phyloP scores from a whole-genome alignment of 2,888 invertebrate genomes.

The Torymus aiolomorphi region DNA sequence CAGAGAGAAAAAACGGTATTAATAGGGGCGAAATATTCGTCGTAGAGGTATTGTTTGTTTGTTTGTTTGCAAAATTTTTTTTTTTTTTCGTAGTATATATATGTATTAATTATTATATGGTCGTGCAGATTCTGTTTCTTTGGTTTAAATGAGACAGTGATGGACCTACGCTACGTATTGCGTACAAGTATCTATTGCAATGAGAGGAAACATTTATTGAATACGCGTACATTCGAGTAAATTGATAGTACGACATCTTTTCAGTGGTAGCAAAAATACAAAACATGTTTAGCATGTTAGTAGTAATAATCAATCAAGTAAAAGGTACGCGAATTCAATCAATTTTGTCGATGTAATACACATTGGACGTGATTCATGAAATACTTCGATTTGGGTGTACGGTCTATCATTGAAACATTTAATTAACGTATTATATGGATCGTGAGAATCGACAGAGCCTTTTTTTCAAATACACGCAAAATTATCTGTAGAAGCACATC shows the following conservation, averaged over 20 bases:
- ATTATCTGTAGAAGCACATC: too few species aligned
- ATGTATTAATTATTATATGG: constrained; percentile 25
- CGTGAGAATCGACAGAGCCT: constrained; percentile 18
- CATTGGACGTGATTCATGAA: background rate
- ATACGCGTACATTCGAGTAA: too few species aligned
- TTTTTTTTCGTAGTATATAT: constrained; percentile 25
- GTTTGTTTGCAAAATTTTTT: background rate
- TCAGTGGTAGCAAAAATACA: too few species aligned
- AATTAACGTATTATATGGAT: background rate
- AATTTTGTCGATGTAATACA: background rate
- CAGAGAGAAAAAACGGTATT: constrained; percentile 53
- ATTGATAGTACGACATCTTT: too few species aligned
- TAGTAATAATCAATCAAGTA: too few species aligned
- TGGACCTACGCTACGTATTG: constrained; percentile 11
- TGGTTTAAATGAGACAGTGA: constrained; percentile 41
- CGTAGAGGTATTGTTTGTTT: background rate
- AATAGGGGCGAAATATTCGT: constrained; percentile 22
- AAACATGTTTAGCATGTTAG: too few species aligned
- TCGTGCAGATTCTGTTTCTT: constrained; percentile 29
- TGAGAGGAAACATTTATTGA: background rate
- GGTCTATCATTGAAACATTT: constrained; percentile 53
- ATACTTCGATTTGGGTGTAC: background rate
- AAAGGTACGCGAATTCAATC: too few species aligned
- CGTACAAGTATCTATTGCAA: background rate
- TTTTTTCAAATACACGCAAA: background rate